Conservation (phyloP, 2,888 invertebrate species). For the Drosophila parthenogenetica region DNA sequence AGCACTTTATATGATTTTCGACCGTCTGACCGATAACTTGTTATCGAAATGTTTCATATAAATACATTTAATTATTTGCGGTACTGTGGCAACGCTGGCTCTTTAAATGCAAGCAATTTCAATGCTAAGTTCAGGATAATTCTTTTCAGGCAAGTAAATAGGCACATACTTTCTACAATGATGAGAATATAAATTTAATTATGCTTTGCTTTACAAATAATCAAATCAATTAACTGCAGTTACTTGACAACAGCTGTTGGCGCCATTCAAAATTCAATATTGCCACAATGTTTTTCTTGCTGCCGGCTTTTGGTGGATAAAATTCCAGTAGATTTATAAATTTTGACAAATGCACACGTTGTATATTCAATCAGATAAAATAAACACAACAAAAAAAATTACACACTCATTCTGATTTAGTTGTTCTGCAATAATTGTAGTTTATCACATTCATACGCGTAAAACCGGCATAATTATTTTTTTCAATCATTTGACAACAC, state of each 20-base stretch:
- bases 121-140: background rate
- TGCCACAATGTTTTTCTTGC: conserved; percentile 45
- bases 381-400: conserved; percentile 9
- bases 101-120: conserved; percentile 6
- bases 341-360: conserved; percentile 10
- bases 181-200: too few species aligned
- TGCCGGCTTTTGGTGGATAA: conserved; percentile 14
- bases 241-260: background rate
- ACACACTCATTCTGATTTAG: background rate
- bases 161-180: background rate
- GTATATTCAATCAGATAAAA: conserved; percentile 20
- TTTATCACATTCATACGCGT: background rate
- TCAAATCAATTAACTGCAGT: background rate
- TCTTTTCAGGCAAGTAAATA: background rate
- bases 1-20: conserved; percentile 52
- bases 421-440: background rate
- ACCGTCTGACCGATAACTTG: conserved; percentile 29
- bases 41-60: conserved; percentile 35
- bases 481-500: conserved; percentile 50
- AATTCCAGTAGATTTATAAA: background rate
- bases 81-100: conserved; percentile 29
- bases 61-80: conserved; percentile 7
- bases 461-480: conserved; percentile 39
- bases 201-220: background rate
- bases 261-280: conserved; percentile 1